Evolutionary conservation across 2,888 invertebrate genomes (phyloP), one percentile per base, ranked within the genome.

Genomic region (Habrosyne pyritoides): DNA sequence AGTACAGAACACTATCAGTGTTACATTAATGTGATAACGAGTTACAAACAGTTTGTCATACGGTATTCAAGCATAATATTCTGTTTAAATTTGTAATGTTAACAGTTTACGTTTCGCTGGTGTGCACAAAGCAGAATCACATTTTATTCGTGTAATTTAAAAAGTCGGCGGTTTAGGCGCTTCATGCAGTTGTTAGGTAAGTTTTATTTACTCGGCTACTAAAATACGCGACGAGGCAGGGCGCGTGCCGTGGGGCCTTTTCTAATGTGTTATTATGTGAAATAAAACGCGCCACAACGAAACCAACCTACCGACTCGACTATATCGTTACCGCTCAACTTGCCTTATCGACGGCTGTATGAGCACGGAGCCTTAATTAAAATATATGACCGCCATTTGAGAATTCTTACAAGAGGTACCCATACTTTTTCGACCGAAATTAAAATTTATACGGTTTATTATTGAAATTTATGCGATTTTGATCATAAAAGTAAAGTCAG

Each of bases 261-360:
- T 74, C 83, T 88, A 89, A 89, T 90, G 83, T 88, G 89, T 89
- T 89, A 88, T 89, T 89, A 91, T 81, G 84, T 81, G 88, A 85
- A 88, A 90, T 90, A 89, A 87, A 89, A 86, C 81, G 73, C 66
- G 79, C 73, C 71, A 61, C 83, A 73, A 69, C 74, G 75, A 69
- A 68, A 67, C 73, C 68, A 69, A 71, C 68, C 63, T 70, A 71
- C 74, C 67, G 69, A 74, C 67, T 66, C 66, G 55, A 67, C 66
- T 68, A 66, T 74, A 73, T 72, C 75, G 75, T 80, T 83, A 81
- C 80, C 74, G 70, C 66, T 63, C 71, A 67, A 75, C 80, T 75
- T 73, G 77, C 79, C 79, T 83, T 86, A 89, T 88, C 86, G 86
- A 85, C 79, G 80, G 75, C 79, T 78, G 79, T 84, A 82, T 84